Conservation (phyloP, 2,888 invertebrate genomes). For the Trachelus stipa region DNA sequence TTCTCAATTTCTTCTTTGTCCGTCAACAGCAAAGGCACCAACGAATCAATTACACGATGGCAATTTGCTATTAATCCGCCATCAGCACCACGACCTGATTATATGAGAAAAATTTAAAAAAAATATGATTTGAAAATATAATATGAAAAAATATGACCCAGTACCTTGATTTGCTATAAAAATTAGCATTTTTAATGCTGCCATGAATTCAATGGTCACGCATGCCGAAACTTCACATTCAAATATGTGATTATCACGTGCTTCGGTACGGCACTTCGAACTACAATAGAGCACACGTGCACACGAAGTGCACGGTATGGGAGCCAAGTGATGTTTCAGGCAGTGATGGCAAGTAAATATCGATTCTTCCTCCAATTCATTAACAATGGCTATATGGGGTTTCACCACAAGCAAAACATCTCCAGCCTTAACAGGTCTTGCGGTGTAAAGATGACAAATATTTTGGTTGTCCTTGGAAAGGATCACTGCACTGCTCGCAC, state of each 20-base stretch:
- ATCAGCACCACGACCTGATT: no score
- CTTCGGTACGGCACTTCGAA: slow-evolving; percentile 10
- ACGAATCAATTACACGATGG: no score
- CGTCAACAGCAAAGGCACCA: no score
- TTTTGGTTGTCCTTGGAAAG: not conserved
- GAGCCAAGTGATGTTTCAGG: slow-evolving; percentile 10
- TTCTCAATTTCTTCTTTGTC: no score
- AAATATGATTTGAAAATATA: no score
- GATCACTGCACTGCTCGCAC: not conserved
- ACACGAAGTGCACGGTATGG: slow-evolving; percentile 19
- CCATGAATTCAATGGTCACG: no score
- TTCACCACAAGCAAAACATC: slow-evolving; percentile 19
- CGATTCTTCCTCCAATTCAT: not conserved
- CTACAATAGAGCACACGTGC: slow-evolving; percentile 15
- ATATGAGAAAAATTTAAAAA: no score
- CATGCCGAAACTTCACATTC: slow-evolving; percentile 15
- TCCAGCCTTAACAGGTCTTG: slow-evolving; percentile 15
- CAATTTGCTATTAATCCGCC: no score
- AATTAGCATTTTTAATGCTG: no score
- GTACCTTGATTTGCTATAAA: no score
- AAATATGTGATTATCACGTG: slow-evolving; percentile 16
- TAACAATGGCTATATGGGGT: slow-evolving; percentile 5
- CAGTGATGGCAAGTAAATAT: slow-evolving; percentile 17
- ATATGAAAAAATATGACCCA: no score
- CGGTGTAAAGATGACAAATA: slow-evolving; percentile 16